A percentile compares a stretch with the other conserved stretches of the same genome.
Conservation (phyloP, 2,888 invertebrate genomes). For the Drosophila cracens region DNA sequence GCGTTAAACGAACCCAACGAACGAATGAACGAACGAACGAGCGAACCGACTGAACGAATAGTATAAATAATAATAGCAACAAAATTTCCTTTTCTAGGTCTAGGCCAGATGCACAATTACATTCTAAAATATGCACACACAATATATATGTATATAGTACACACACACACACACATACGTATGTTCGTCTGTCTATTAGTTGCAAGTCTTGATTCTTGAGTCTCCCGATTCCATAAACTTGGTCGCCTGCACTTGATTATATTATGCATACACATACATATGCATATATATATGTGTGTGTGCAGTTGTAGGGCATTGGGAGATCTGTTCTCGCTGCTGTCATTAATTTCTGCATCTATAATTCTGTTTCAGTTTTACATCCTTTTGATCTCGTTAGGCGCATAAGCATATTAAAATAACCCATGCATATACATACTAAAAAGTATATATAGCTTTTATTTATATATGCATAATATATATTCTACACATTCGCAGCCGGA, state of each 20-base stretch:
- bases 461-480: neutral
- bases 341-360: conserved; percentile 21
- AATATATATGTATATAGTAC: conserved; percentile 18
- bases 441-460: neutral
- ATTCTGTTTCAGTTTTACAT: conserved; percentile 9
- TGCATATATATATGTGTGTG: neutral
- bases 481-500: conserved; percentile 37
- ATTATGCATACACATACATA: neutral
- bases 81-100: conserved; percentile 85
- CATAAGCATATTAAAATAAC: conserved; percentile 36
- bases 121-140: conserved; percentile 81
- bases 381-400: conserved; percentile 27
- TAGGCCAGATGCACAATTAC: conserved; percentile 84
- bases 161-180: neutral
- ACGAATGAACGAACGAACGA: conserved; percentile 21
- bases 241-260: conserved; percentile 48
- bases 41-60: conserved; percentile 33
- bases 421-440: neutral
- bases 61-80: conserved; percentile 80
- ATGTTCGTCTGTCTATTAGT: conserved; percentile 36
- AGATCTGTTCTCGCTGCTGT: conserved; percentile 12
- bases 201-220: conserved; percentile 23
- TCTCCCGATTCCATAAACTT: conserved; percentile 54
- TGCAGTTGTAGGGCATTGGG: conserved; percentile 7
- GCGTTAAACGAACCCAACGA: conserved; percentile 21